Base-by-base conservation (phyloP, 2,888 invertebrate genomes). In the Noctua pronuba region DNA sequence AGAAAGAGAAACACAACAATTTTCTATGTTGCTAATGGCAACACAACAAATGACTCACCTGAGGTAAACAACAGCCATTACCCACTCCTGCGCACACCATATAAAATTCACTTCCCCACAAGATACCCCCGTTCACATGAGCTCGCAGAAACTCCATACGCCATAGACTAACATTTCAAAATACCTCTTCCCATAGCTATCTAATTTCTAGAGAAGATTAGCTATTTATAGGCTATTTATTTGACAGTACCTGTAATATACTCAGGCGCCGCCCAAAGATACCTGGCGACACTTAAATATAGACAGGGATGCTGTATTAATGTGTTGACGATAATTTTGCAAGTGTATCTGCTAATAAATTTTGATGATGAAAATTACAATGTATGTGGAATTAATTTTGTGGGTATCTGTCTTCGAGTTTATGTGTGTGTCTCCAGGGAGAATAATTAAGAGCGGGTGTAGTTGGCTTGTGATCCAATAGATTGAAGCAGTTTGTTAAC, bases 111-210 rank as follows among this genome's bases (percentile, higher is more conserved):
- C 46, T 28, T 76, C 83, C 65, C 72, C 62, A 67, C 76, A 69
- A 79, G 49, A 85, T 85, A 82, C 70, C 68, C 77, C 66, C 49
- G 75, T 82, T 82, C 79, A 76, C 84, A 81, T 78, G 70, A 82
- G 80, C 78, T 69, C 69, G 69, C 71, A 77, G 88, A 82, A 86
- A 88, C 78, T 41, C 62, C 87, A 88, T 84, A 84, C 80, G 58
- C 73, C 41, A 73, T 67, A 73, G 73, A 78, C 58, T 82, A 85
- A 82, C 80, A 68, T 70, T 79, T 82, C 81, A 86, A 82, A 82
- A 84, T 83, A 85, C 77, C 79, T 77, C 79, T 88, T 88, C 87
- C 70, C 88, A 88, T 71, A 81, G 73, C 80, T 88, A 88, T 88
- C 88, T 64, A 78, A 83, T 88, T 81, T 81, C 88, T 79, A 82